Conservation (phyloP, 2,113 vertebrate genomes). For the Thunnus maccoyii region DNA sequence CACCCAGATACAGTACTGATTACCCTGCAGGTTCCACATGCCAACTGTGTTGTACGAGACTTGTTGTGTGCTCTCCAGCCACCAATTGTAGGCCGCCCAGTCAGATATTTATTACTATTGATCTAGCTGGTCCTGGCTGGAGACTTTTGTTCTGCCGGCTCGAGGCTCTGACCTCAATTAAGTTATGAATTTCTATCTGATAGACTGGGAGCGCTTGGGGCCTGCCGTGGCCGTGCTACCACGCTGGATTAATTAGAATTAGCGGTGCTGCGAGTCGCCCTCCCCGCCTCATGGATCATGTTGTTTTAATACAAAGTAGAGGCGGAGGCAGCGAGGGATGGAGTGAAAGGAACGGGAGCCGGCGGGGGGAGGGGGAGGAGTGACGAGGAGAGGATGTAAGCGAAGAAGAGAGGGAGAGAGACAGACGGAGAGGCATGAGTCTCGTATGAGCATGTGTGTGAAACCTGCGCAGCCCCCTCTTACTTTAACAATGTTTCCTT, state of each 20-base stretch:
- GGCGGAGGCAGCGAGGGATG: conserved; percentile 65
- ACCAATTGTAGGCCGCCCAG: conserved; percentile 88
- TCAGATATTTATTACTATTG: conserved; percentile 99
- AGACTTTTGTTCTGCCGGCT: conserved; percentile 98
- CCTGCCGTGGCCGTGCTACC: conserved; percentile 87
- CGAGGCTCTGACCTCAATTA: conserved; percentile 99
- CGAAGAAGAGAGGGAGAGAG: conserved; percentile 30
- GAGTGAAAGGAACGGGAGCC: conserved; percentile 33
- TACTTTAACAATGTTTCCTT: conserved; percentile 43
- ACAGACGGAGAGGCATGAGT: conserved; percentile 29
- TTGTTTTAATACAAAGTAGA: conserved; percentile 97
- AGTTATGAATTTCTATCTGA: conserved; percentile 99
- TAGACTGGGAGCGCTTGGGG: conserved; percentile 95
- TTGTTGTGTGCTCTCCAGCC: conserved; percentile 71
- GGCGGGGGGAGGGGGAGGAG: conserved; percentile 25
- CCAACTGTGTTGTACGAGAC: conserved; percentile 49
- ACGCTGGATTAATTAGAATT: conserved; percentile 99
- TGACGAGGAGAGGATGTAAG: conserved; percentile 60
- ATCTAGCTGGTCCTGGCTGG: conserved; percentile 94
- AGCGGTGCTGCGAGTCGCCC: conserved; percentile 91
- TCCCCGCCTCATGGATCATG: conserved; percentile 93
- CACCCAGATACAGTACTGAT: neutral
- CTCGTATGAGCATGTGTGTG: conserved; percentile 31
- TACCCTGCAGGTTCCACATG: conserved; percentile 33
- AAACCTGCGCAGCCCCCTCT: conserved; percentile 18